Base-by-base conservation (phyloP, 2,797 vertebrate genomes). In the Prionace glauca region DNA sequence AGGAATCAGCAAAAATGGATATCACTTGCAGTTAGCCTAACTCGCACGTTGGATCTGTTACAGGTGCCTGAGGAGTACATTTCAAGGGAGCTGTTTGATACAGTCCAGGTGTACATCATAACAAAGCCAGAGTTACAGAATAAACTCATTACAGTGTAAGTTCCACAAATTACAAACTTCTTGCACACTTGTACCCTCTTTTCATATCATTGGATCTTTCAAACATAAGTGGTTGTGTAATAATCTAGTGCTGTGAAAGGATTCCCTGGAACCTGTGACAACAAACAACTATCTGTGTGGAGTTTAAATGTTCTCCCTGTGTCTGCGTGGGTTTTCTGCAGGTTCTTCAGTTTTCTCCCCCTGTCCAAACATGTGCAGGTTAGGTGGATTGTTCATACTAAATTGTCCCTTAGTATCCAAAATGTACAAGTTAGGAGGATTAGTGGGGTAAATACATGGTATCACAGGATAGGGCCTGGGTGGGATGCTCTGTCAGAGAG, bases 61-160 rank as follows among this genome's bases (percentile, higher is more conserved):
- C 97, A 99, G 99, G 99, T 99, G 3, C 99, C 99, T 0, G 99
- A 99, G 96, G 99, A 99, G 86, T 99, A 99, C 97, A 99, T 99
- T 96, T 99, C 99, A 3, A 97, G 99, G 67, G 99, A 99, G 97
- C 98, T 99, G 69, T 99, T 99, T 96, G 99, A 99, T 97, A 99
- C 98, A 0, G 98, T 99, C 95, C 99, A 99, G 96, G 99, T 99
- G 95, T 99, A 99, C 56, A 99, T 99, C n/a, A 99, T 99, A 97
- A 99, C 99, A 95, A 99, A 99, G 96, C 99, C 99, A 24, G 99
- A 99, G 96, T 97, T 99, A 84, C 99, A 99, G 97, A 99, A 99
- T 98, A 99, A 99, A 96, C 97, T 99, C 71, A 99, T 99, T 97
- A 99, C 99, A 74, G 99, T 99, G 99, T 99, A 98, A 97, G 99